phyloP scores from a whole-genome alignment of 2,797 vertebrate genomes.

The Diglossa cyanea region DNA sequence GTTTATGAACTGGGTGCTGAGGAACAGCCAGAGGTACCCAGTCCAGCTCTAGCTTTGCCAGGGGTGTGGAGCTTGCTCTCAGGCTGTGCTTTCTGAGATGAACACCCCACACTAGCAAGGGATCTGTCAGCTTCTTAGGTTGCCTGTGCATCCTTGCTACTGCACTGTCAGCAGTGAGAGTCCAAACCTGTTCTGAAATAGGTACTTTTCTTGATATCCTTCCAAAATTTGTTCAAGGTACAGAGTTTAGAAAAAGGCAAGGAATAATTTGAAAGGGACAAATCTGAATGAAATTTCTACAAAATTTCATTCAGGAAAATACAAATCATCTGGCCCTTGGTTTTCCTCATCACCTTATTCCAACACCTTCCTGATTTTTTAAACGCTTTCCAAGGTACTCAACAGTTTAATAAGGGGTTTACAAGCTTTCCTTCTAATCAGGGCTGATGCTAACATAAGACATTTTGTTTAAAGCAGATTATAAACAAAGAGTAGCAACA shows the following conservation, averaged over 20 bases:
- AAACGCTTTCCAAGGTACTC: background rate
- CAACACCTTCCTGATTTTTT: background rate
- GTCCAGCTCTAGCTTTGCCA: background rate
- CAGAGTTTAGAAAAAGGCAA: background rate
- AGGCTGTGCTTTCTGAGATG: background rate
- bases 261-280: background rate
- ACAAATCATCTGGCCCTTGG: background rate
- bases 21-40: background rate
- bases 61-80: background rate
- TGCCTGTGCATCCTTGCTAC: background rate
- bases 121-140: background rate
- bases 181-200: background rate
- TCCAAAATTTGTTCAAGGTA: background rate
- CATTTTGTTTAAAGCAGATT: conserved; percentile 51
- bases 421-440: background rate
- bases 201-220: background rate
- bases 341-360: background rate
- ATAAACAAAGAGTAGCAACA: background rate
- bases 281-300: background rate
- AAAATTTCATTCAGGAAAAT: background rate
- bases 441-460: background rate
- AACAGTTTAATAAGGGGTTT: background rate
- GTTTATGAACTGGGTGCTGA: background rate
- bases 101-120: background rate
- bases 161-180: background rate